phyloP scores from a whole-genome alignment of 2,797 vertebrate species.

The Poeciliopsis infans region DNA sequence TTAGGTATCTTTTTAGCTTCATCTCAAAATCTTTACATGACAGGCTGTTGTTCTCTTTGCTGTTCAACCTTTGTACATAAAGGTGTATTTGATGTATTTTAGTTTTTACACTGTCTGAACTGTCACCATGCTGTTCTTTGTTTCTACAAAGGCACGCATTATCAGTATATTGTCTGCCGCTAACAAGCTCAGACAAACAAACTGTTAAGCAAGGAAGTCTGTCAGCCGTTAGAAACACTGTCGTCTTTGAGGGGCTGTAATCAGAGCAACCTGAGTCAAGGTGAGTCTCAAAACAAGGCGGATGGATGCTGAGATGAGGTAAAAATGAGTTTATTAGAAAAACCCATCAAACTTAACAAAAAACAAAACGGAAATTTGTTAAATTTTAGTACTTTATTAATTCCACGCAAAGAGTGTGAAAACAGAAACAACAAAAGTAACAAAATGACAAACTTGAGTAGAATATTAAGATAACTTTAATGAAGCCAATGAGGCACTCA shows the following conservation, averaged over 20 bases:
- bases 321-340: constrained; percentile 40
- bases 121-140: constrained; percentile 42
- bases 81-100: constrained; percentile 63
- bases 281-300: constrained; percentile 76
- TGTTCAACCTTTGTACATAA: constrained; percentile 36
- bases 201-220: constrained; percentile 62
- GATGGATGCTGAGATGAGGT: constrained; percentile 61
- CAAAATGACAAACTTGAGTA: not conserved
- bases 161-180: constrained; percentile 38
- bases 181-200: constrained; percentile 50
- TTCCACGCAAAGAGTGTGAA: not conserved
- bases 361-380: constrained; percentile 1
- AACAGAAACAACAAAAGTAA: constrained; percentile 5
- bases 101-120: constrained; percentile 64
- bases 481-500: not conserved
- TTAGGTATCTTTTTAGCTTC: constrained; percentile 17
- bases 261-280: constrained; percentile 82
- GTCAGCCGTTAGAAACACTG: constrained; percentile 78
- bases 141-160: constrained; percentile 40
- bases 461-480: not conserved
- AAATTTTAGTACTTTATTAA: not conserved
- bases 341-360: constrained; percentile 18
- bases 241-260: constrained; percentile 81
- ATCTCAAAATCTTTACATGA: constrained; percentile 41
- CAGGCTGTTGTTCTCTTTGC: constrained; percentile 28